Conservation (phyloP, 2,113 vertebrate genomes). For the Aepyceros melampus region DNA sequence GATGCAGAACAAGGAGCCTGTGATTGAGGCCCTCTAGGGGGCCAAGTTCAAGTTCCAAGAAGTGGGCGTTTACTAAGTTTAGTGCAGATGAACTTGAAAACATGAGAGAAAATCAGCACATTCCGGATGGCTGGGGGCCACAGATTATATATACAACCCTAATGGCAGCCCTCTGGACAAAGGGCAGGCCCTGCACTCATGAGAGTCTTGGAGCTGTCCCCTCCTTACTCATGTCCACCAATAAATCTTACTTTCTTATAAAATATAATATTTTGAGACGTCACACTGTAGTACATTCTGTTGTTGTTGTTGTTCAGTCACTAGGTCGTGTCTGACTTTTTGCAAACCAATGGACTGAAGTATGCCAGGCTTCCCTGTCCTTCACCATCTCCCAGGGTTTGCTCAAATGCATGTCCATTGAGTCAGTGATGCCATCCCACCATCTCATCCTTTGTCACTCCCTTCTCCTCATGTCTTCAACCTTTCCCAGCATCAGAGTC, state of each 20-base stretch:
- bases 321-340: neutral
- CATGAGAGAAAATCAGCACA: fast-evolving
- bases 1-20: neutral
- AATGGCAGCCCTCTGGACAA: neutral
- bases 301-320: neutral
- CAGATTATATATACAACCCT: neutral
- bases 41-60: neutral
- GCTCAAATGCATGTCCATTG: neutral
- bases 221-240: neutral
- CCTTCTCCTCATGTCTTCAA: neutral
- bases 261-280: neutral
- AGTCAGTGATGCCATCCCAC: neutral
- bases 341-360: neutral
- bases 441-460: neutral
- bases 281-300: neutral
- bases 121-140: neutral
- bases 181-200: neutral
- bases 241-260: neutral
- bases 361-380: neutral
- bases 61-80: neutral
- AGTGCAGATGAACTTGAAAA: neutral
- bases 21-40: fast-evolving
- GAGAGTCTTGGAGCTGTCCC: neutral
- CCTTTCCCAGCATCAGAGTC: neutral
- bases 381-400: neutral